Evolutionary conservation across 1,140 invertebrate genomes (phyloP), one percentile per base, ranked within the genome.

Genomic region (Euwallacea fornicatus): DNA sequence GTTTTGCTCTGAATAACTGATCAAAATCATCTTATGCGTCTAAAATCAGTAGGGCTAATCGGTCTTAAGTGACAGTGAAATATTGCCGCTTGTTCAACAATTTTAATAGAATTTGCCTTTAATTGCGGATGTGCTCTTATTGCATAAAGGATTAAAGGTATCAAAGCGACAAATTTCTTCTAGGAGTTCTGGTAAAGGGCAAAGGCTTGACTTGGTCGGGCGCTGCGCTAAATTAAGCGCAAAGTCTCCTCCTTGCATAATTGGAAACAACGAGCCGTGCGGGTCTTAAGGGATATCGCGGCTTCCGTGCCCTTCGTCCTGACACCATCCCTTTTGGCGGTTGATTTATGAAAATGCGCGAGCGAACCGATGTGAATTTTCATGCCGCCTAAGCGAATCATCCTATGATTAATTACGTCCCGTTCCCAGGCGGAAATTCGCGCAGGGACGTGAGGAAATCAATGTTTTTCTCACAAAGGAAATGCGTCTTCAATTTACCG

Each of bases 191-290:
- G 21, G 21, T 33, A 50, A 50, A 50, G 9, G 46, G 46, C 46
- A 13, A 50, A 6, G 46, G 46, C 46, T 50, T 50, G 46, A 50
- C 46, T 50, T 50, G 54, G 59, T 10, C 72, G 63, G 71, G 72
- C 76, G 78, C 74, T 76, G 78, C 72, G 77, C 72, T 78, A 79
- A 79, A 79, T 78, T 79, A 78, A 79, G 77, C 78, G 78, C 74
- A 74, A 79, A 79, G 77, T 79, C 77, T 78, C 76, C 58, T 79
- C 76, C 76, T 76, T 77, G 77, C 78, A 77, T 79, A 79, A 79
- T 79, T 79, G 78, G 77, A 74, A 74, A 74, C 77, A 78, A 78
- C 76, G 78, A 78, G 76, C 77, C 77, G 76, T 78, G 76, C 74
- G 72, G 67, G 71, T 76, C 75, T 79, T 79, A 78, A 65, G 66